Evolutionary conservation across 2,888 invertebrate genomes (phyloP).

Genomic region (Thereva nobilitata): DNA sequence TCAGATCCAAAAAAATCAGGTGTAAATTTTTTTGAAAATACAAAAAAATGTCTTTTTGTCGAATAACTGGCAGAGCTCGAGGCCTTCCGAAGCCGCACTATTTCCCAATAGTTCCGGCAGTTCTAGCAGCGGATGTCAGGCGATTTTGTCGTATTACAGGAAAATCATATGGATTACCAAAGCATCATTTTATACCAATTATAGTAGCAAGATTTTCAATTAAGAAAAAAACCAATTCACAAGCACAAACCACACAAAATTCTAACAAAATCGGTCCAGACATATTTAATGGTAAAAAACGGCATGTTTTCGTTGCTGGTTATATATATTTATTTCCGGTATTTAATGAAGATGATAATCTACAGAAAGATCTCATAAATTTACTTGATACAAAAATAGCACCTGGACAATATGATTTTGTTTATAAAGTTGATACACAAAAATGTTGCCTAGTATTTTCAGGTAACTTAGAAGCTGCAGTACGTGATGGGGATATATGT

Average conservation of each 20-base stretch:
- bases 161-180: slow-evolving; percentile 73
- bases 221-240: slow-evolving; percentile 55
- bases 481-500: slow-evolving; percentile 75
- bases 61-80: slow-evolving; percentile 79
- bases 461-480: slow-evolving; percentile 73
- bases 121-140: slow-evolving; percentile 81
- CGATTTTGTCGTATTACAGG: slow-evolving; percentile 79
- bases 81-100: slow-evolving; percentile 82
- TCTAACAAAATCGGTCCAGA: slow-evolving; percentile 66
- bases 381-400: slow-evolving; percentile 66
- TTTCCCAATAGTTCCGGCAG: slow-evolving; percentile 77
- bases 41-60: slow-evolving; percentile 70
- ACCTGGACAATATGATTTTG: slow-evolving; percentile 64
- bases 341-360: slow-evolving; percentile 69
- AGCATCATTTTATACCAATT: slow-evolving; percentile 80
- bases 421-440: slow-evolving; percentile 75
- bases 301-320: slow-evolving; percentile 69
- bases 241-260: slow-evolving; percentile 68
- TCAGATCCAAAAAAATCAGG: too few species aligned
- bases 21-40: not conserved
- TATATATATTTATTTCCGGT: slow-evolving; percentile 77
- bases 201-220: slow-evolving; percentile 62
- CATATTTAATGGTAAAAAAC: slow-evolving; percentile 68
- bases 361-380: slow-evolving; percentile 66
- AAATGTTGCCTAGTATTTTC: slow-evolving; percentile 76